These are phyloP conservation scores for Chelon labrosus DNA, from an alignment of 2,797 vertebrate genomes.

Conservation along the genomic window DNA sequence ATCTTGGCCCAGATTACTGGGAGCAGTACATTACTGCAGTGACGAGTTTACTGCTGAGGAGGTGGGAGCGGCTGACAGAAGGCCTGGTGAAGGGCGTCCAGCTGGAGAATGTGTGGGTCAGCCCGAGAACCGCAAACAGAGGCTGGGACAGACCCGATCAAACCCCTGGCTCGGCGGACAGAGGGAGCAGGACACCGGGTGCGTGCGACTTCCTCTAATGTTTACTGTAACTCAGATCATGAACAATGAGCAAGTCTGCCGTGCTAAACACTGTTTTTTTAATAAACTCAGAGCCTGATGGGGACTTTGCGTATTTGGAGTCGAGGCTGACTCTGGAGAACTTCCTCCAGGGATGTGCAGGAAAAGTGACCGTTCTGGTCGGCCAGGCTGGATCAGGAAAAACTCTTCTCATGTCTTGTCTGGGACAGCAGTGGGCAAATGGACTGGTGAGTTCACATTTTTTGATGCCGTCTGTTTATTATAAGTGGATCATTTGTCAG, in stretches of 20 bases:
- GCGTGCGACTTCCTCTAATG: background rate
- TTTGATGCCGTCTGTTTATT: background rate
- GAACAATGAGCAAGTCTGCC: background rate
- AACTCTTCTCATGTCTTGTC: slow-evolving; percentile 86
- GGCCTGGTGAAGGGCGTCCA: slow-evolving; percentile 62
- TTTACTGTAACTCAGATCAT: too few relatives aligned
- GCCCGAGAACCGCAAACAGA: slow-evolving; percentile 76
- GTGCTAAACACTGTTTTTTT: background rate
- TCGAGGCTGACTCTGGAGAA: slow-evolving; percentile 78
- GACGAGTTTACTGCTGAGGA: slow-evolving; percentile 59
- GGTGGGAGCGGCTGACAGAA: slow-evolving; percentile 67
- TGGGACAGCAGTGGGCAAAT: slow-evolving; percentile 88
- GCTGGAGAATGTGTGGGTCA: slow-evolving; percentile 84
- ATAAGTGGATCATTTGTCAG: background rate
- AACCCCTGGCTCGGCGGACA: slow-evolving; percentile 49
- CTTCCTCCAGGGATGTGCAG: slow-evolving; percentile 79
- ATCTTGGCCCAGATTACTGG: slow-evolving; percentile 79
- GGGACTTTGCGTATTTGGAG: slow-evolving; percentile 63
- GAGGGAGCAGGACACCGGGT: slow-evolving; percentile 69
- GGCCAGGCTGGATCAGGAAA: slow-evolving; percentile 92
- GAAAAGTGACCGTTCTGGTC: slow-evolving; percentile 82
- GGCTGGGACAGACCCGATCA: slow-evolving; percentile 50
- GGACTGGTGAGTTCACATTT: slow-evolving; percentile 52
- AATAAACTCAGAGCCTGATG: slow-evolving; percentile 53
- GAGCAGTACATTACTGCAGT: slow-evolving; percentile 78